A percentile compares a stretch with the other conserved stretches of the same genome.
These are phyloP conservation scores for Lates japonicus DNA, from an alignment of 2,797 vertebrate genomes.

Conservation along the genomic window DNA sequence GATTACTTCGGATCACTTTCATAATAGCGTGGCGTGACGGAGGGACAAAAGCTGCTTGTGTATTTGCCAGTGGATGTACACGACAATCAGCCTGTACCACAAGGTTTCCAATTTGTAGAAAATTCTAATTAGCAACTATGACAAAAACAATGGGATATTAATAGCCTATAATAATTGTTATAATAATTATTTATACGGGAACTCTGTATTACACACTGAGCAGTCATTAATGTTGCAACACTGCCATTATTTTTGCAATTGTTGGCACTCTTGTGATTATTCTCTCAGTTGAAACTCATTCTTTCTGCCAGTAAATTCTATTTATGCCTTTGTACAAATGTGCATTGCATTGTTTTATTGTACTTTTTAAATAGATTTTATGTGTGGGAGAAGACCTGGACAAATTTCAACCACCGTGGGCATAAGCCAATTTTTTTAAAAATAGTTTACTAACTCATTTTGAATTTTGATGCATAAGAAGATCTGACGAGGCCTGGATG, in stretches of 20 bases:
- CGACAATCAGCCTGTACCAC: slow-evolving; percentile 2
- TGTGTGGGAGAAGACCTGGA: neutral
- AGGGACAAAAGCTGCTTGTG: slow-evolving; percentile 19
- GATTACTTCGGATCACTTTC: slow-evolving; percentile 41
- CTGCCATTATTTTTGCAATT: slow-evolving; percentile 7
- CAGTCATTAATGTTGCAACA: slow-evolving; percentile 29
- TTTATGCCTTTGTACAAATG: neutral
- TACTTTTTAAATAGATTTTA: neutral
- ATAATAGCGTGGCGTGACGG: slow-evolving; percentile 27
- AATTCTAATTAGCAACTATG: slow-evolving; percentile 6
- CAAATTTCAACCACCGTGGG: neutral
- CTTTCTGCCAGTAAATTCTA: neutral
- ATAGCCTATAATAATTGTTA: slow-evolving; percentile 11
- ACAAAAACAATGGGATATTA: slow-evolving; percentile 4
- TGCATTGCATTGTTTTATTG: neutral
- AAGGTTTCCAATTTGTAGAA: slow-evolving; percentile 20
- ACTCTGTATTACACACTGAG: neutral
- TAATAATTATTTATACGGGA: slow-evolving; percentile 20
- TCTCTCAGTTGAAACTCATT: slow-evolving; percentile 17
- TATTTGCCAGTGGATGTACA: slow-evolving; percentile 11
- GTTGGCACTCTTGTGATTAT: slow-evolving; percentile 23
- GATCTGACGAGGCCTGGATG: neutral
- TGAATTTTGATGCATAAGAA: slow-evolving; percentile 1
- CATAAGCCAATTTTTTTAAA: neutral
- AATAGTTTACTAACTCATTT: slow-evolving; percentile 4